These are phyloP conservation scores for Astyanax mexicanus DNA, from an alignment of 2,797 vertebrate species.

Conservation along the genomic window DNA sequence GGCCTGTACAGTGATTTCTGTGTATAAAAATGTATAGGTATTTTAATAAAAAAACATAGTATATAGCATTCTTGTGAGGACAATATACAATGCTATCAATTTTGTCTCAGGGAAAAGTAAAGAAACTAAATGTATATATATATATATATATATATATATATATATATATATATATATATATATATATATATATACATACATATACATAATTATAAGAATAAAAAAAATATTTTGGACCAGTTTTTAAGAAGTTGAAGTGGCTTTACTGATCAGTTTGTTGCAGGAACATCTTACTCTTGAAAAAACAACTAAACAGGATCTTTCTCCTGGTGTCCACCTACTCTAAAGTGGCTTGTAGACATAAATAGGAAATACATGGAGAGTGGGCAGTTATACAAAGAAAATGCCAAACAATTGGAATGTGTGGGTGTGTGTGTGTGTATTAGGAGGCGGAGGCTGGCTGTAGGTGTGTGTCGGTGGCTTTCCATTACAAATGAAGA, in stretches of 20 bases:
- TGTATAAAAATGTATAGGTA: too few species aligned
- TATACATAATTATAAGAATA: too few species aligned
- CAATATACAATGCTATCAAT: too few species aligned
- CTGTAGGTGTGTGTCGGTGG: slow-evolving; percentile 62
- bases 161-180: too few species aligned
- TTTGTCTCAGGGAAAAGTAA: too few species aligned
- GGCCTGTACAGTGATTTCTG: too few species aligned
- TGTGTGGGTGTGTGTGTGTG: slow-evolving; percentile 49
- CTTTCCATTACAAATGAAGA: slow-evolving; percentile 73
- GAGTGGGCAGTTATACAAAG: not conserved
- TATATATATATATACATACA: too few species aligned
- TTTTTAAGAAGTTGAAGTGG: not conserved
- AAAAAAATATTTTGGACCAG: too few species aligned
- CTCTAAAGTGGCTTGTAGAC: not conserved
- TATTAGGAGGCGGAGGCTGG: slow-evolving; percentile 48
- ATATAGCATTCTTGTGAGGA: too few species aligned
- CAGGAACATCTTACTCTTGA: not conserved
- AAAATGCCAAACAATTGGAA: slow-evolving; percentile 49
- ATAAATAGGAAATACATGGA: slow-evolving; percentile 10
- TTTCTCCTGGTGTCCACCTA: not conserved
- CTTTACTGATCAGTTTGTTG: not conserved
- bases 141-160: too few species aligned
- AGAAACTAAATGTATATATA: too few species aligned
- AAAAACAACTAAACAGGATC: not conserved
- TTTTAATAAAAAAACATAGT: too few species aligned